Percentiles rank a stretch among this genome's conserved stretches.
Evolutionary conservation across 2,797 vertebrate species (phyloP).

Genomic region (Gallirallus australis): DNA sequence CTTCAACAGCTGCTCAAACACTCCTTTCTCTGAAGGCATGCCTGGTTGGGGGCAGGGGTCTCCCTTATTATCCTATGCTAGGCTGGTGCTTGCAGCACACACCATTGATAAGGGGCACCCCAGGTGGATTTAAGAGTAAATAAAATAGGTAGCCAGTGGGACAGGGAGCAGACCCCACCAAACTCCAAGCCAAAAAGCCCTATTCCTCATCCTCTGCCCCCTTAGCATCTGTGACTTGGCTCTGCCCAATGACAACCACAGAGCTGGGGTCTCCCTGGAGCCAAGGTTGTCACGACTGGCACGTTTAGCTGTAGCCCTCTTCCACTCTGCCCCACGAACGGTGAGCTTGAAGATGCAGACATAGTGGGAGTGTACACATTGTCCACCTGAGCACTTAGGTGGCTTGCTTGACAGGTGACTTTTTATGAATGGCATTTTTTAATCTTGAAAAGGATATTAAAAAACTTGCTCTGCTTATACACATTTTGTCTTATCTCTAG

Average conservation of each 20-base stretch:
- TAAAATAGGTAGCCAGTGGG: neutral
- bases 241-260: fast-evolving
- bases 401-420: neutral
- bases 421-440: neutral
- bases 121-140: too few relatives aligned
- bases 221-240: fast-evolving
- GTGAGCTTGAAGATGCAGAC: fast-evolving
- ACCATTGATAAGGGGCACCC: neutral
- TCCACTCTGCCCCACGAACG: neutral
- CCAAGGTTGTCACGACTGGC: fast-evolving
- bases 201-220: fast-evolving
- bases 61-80: neutral
- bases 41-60: neutral
- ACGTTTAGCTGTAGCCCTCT: neutral
- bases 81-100: neutral
- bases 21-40: neutral
- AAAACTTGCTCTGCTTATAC: neutral
- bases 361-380: neutral
- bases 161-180: neutral
- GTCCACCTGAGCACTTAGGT: neutral
- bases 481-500: neutral
- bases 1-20: neutral
- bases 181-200: neutral
- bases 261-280: neutral
- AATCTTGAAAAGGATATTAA: neutral